Percentiles rank a stretch among this genome's conserved stretches.
Conservation (phyloP, 2,113 vertebrate species). For the Taxidea taxus region DNA sequence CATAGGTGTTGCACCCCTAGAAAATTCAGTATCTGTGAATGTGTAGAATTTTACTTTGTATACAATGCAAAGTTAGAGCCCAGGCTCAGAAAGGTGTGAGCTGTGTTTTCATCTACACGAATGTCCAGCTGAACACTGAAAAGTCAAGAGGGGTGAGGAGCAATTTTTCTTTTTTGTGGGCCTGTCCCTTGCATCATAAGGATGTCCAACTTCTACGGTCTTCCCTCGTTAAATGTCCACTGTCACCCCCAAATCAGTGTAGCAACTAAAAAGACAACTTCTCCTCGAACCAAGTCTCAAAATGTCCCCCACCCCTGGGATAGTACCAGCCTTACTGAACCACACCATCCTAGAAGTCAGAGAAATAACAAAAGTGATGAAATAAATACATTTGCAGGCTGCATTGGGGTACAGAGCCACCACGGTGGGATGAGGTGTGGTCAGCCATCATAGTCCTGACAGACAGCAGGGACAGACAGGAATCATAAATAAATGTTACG, state of each 20-base stretch:
- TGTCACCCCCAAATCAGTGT: background rate
- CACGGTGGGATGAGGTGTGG: no score
- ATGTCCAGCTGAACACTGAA: background rate
- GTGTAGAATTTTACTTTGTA: background rate
- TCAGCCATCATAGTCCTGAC: background rate
- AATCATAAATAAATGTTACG: background rate
- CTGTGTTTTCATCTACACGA: background rate
- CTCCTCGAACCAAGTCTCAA: background rate
- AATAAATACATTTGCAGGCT: background rate
- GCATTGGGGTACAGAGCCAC: rapidly evolving
- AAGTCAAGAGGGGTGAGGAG: background rate
- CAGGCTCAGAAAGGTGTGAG: background rate
- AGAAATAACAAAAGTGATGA: background rate
- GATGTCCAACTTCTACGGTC: background rate
- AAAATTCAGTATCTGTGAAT: background rate
- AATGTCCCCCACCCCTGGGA: background rate
- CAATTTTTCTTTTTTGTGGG: background rate
- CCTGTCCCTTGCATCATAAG: background rate
- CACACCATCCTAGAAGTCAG: background rate
- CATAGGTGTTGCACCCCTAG: background rate
- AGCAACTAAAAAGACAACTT: background rate
- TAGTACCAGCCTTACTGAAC: background rate
- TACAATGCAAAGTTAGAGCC: background rate
- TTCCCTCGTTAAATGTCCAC: background rate
- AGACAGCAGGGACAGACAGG: background rate